Base-by-base conservation (phyloP, 2,113 vertebrate genomes). In the Eublepharis macularius region DNA sequence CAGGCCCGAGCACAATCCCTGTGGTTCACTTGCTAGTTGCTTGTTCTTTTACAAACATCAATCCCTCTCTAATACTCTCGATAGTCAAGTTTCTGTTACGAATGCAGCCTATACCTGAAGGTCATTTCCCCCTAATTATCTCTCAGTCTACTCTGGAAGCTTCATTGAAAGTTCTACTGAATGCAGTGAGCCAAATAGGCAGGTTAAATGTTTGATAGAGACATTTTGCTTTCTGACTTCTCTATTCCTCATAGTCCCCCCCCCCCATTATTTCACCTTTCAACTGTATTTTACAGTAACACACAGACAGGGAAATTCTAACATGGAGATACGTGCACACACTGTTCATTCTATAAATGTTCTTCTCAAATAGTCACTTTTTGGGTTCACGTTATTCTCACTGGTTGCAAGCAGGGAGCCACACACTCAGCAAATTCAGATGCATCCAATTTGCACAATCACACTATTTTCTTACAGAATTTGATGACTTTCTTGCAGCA, bases 101-200 rank as follows among this genome's bases (percentile, higher is more conserved):
- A 94, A 84, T 76, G 76, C 74, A 87, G 72, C 82, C 80, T 86
- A 94, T 95, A 91, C 34, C 88, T 91, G 83, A 93, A 94, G 93
- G 95, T 95, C 87, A 91, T 93, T 91, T 94, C 92, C 65, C 70
- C 32, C 51, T 95, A 93, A 96, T 95, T 94, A 94, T 89, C 90
- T 89, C 90, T 87, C 90, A 76, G 69, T 92, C 88, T 93, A 43
- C n/a, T 82, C 82, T 24, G 54, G 87, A 95, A 93, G 92, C 49
- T 90, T 91, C 80, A 86, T 82, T 83, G 90, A 94, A 94, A 41
- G 1, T 82, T 93, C 89, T 88, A 69, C 34, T 90, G 49, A 66
- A 32, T 24, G 1, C 75, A 91, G 65, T 76, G 81, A 69, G 32
- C 63, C 43, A 68, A 13, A 36, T 6, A 76, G 90, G 91, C 88